phyloP scores from a whole-genome alignment of 2,888 invertebrate species.

The Acanthosoma haemorrhoidale region DNA sequence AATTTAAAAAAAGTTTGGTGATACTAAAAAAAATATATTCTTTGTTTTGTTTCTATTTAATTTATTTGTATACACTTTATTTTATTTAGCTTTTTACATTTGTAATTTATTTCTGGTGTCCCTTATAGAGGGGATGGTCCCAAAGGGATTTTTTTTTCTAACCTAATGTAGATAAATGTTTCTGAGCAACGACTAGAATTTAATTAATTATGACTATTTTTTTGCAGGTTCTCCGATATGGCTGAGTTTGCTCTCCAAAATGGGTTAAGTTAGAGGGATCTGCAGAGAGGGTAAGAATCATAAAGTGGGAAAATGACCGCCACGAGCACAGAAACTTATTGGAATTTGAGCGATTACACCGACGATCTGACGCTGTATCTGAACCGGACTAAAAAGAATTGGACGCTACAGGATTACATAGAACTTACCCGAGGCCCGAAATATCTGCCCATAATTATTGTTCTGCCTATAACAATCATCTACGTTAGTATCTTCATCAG shows the following conservation, averaged over 20 bases:
- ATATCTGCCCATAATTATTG: conserved; percentile 51
- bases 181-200: too few relatives aligned
- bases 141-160: too few relatives aligned
- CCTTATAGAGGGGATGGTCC: too few relatives aligned
- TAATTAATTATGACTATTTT: neutral
- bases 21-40: too few relatives aligned
- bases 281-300: too few relatives aligned
- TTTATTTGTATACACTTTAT: too few relatives aligned
- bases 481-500: conserved; percentile 74
- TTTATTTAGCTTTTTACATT: too few relatives aligned
- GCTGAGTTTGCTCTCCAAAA: neutral
- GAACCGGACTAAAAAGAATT: neutral
- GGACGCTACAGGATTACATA: neutral
- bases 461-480: conserved; percentile 58
- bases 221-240: neutral
- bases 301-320: neutral
- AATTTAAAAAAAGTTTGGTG: too few relatives aligned
- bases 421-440: conserved; percentile 55
- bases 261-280: neutral
- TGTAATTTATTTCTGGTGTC: too few relatives aligned
- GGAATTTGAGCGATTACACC: neutral
- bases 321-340: neutral
- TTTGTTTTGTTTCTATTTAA: too few relatives aligned
- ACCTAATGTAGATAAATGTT: too few relatives aligned
- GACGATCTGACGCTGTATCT: neutral